Evolutionary conservation across 2,888 invertebrate genomes (phyloP).

Genomic region (Drosophila gaucha): DNA sequence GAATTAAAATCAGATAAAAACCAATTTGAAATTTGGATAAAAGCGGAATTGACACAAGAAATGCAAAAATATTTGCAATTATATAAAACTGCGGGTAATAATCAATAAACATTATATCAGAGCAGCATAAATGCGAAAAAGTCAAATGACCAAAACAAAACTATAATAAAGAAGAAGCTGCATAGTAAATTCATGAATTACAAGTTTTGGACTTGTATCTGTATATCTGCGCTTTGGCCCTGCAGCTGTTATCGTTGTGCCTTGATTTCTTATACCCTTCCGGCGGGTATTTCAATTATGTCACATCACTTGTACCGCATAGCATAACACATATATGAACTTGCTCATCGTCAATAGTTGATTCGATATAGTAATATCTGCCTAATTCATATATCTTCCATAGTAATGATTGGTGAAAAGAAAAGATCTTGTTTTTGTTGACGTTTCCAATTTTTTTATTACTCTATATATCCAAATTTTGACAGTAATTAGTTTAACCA

Average conservation of each 20-base stretch:
- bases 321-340: background rate
- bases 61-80: slow-evolving; percentile 6
- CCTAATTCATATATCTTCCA: too few species aligned
- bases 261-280: background rate
- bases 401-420: too few species aligned
- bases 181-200: slow-evolving; percentile 22
- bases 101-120: background rate
- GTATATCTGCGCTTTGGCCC: slow-evolving; percentile 40
- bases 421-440: too few species aligned
- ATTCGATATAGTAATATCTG: too few species aligned
- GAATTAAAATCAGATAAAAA: slow-evolving; percentile 60
- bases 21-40: slow-evolving; percentile 46
- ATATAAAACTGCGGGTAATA: slow-evolving; percentile 6
- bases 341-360: too few species aligned
- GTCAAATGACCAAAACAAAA: background rate
- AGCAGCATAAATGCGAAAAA: background rate
- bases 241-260: slow-evolving; percentile 54
- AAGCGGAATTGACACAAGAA: slow-evolving; percentile 15
- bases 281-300: background rate
- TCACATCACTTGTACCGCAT: background rate
- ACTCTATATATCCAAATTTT: too few species aligned
- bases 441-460: too few species aligned
- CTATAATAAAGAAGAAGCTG: slow-evolving; percentile 1
- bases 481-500: too few species aligned
- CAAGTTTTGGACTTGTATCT: slow-evolving; percentile 35